phyloP scores from a whole-genome alignment of 92 coral and sea anemone species.

The Porites divaricata region DNA sequence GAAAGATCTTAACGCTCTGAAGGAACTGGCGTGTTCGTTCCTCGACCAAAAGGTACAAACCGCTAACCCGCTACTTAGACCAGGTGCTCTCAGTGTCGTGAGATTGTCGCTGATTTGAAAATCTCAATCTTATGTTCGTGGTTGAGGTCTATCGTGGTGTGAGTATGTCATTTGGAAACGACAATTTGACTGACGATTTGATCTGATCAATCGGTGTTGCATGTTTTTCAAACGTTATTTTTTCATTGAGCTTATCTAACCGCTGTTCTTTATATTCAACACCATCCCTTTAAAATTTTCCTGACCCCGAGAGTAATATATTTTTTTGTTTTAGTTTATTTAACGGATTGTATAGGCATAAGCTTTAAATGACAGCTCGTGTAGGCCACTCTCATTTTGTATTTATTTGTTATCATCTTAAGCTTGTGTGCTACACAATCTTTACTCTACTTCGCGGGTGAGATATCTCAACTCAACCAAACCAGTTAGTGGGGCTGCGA shows the following conservation, averaged over 20 bases:
- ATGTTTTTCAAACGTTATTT: background rate
- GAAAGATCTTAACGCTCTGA: constrained; percentile 84
- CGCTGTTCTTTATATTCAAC: constrained; percentile 1
- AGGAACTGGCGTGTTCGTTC: constrained; percentile 97
- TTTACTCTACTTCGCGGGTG: background rate
- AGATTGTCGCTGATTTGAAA: background rate
- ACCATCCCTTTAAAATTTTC: background rate
- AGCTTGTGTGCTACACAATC: background rate
- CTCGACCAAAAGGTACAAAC: constrained; percentile 94
- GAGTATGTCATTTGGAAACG: constrained; percentile 1
- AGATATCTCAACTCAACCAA: background rate
- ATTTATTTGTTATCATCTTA: background rate
- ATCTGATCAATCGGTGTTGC: background rate
- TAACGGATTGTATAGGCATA: constrained; percentile 46
- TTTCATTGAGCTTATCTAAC: background rate
- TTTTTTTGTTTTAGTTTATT: constrained; percentile 32
- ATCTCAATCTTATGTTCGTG: background rate
- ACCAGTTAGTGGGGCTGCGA: background rate
- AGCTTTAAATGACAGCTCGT: constrained; percentile 27
- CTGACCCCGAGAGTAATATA: background rate
- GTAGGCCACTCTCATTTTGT: constrained; percentile 4
- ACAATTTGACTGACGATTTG: constrained; percentile 5
- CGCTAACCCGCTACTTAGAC: background rate
- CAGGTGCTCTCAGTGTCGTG: constrained; percentile 16
- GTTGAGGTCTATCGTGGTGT: background rate